Base-by-base conservation (phyloP, 1,140 invertebrate species). In the Monomorium pharaonis region DNA sequence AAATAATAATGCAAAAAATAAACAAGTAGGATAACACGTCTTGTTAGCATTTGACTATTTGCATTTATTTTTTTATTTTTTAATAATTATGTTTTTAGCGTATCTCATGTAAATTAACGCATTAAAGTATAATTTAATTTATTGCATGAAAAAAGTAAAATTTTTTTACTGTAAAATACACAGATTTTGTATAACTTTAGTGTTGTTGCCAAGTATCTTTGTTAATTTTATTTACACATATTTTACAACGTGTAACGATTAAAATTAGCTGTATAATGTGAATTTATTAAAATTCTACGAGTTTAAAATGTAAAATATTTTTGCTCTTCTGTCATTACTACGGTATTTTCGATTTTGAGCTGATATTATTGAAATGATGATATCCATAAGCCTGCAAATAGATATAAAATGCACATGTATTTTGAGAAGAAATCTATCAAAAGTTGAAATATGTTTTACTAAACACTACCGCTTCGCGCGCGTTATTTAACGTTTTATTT, bases 391-490 rank as follows among this genome's bases (percentile, higher is more conserved):
- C n/a, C 14, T 51, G 62, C 33, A 69, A 80, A 80, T 33, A 78
- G 60, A 67, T 33, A 69, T 54, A 80, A 80, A 69, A 69, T 80
- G 51, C 30, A 69, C 33, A 80, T 37, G 21, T 77, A 37, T 2
- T n/a, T 54, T n/a, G 2, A 6, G 6, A 42, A 80, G 58, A 27
- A 78, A 65, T 62, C 37, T 62, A 44, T 65, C 14, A 18, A 44
- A 77, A 33, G 30, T 21, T 16, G 21, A 12, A 63, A 69, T 6
- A 16, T 42, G 27, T 80, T n/a, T n/a, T n/a, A n/a, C n/a, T n/a
- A n/a, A n/a, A n/a, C n/a, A n/a, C n/a, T n/a, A n/a, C n/a, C n/a
- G n/a, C n/a, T n/a, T n/a, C n/a, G n/a, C n/a, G n/a, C n/a, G n/a
- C n/a, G n/a, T n/a, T n/a, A n/a, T n/a, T n/a, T n/a, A n/a, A n/a